Conservation (phyloP, 2,888 invertebrate species). For the Polyploca ridens region DNA sequence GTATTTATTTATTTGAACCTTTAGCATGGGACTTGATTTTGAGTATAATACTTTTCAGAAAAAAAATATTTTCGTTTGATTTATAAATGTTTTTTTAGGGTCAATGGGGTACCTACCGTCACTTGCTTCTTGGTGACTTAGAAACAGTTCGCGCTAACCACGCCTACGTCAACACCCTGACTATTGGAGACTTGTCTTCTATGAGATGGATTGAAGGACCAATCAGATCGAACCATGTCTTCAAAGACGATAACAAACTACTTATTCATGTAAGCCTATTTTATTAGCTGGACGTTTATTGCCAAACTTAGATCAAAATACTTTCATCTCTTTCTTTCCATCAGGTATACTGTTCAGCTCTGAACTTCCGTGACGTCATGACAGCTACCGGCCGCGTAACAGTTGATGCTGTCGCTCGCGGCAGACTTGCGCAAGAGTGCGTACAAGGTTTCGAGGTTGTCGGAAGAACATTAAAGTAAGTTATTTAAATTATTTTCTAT, state of each 20-base stretch:
- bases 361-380: slow-evolving; percentile 98
- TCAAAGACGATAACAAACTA: slow-evolving; percentile 51
- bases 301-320: neutral
- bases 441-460: slow-evolving; percentile 89
- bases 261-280: slow-evolving; percentile 66
- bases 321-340: slow-evolving; percentile 33
- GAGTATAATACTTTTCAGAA: neutral
- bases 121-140: slow-evolving; percentile 86
- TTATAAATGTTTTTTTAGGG: slow-evolving; percentile 55
- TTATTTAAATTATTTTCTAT: neutral
- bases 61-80: neutral
- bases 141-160: slow-evolving; percentile 83
- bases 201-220: slow-evolving; percentile 89
- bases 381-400: slow-evolving; percentile 95
- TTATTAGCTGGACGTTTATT: neutral
- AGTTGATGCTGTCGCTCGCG: slow-evolving; percentile 90
- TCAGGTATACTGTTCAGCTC: slow-evolving; percentile 88
- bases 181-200: slow-evolving; percentile 94
- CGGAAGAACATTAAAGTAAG: slow-evolving; percentile 82
- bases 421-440: slow-evolving; percentile 86
- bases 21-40: neutral
- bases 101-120: slow-evolving; percentile 93
- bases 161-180: slow-evolving; percentile 90
- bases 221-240: slow-evolving; percentile 57
- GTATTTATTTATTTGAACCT: slow-evolving; percentile 34